phyloP scores from a whole-genome alignment of 1,140 invertebrate genomes.

The Zaprionus capensis region DNA sequence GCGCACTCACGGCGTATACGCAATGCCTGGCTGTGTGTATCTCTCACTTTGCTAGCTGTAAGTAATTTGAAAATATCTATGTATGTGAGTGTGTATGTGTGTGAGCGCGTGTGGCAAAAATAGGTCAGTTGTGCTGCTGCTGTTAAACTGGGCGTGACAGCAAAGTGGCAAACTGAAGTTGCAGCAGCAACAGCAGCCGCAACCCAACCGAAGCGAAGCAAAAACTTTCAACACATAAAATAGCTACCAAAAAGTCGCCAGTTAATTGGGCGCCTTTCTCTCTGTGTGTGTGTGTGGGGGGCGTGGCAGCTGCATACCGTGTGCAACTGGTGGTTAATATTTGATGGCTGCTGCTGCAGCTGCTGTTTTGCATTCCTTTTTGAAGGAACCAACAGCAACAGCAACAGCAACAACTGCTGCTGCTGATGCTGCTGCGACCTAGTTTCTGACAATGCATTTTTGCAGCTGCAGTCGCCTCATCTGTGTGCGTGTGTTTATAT shows the following conservation, averaged over 20 bases:
- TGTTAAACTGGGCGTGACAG: constrained; percentile 78
- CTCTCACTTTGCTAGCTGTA: constrained; percentile 59
- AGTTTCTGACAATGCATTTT: constrained; percentile 74
- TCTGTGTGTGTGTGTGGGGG: constrained; percentile 33
- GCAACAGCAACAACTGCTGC: constrained; percentile 24
- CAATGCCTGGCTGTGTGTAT: constrained; percentile 26
- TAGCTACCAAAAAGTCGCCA: constrained; percentile 41
- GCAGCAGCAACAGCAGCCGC: constrained; percentile 36
- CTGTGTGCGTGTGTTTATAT: neutral
- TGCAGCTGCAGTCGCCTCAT: constrained; percentile 45
- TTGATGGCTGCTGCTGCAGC: constrained; percentile 59
- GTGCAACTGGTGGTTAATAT: constrained; percentile 80
- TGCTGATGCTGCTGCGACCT: constrained; percentile 59
- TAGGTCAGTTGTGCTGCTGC: constrained; percentile 69
- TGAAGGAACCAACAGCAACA: neutral
- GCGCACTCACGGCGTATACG: constrained; percentile 38
- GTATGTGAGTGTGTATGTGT: constrained; percentile 45
- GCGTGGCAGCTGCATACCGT: constrained; percentile 48
- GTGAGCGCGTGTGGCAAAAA: constrained; percentile 47
- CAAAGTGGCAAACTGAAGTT: constrained; percentile 75
- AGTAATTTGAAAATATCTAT: constrained; percentile 73
- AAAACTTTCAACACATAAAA: constrained; percentile 41
- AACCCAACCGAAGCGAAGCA: constrained; percentile 10
- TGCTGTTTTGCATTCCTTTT: constrained; percentile 46
- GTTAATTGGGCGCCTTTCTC: constrained; percentile 59